A percentile compares a stretch with the other conserved stretches of the same genome.
Conservation (phyloP, 1,140 invertebrate genomes). For the Formica selysi region DNA sequence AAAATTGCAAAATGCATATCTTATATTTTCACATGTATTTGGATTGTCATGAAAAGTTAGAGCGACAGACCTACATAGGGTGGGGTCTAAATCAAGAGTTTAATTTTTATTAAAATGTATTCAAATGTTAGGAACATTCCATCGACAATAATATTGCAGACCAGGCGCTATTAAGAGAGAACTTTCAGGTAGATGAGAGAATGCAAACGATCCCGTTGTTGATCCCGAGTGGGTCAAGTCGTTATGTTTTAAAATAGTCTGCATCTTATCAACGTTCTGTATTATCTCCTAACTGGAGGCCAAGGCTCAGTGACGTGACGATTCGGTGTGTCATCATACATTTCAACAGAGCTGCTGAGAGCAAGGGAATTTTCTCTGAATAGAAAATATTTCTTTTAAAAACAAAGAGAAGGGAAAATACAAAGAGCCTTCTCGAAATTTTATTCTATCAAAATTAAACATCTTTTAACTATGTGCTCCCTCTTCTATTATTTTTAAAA, state of each 20-base stretch:
- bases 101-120: not conserved
- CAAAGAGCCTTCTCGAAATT: not conserved
- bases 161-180: not conserved
- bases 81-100: not conserved
- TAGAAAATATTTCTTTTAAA: not conserved
- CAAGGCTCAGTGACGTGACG: conserved; percentile 69
- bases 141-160: not conserved
- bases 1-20: not conserved
- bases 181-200: conserved; percentile 15
- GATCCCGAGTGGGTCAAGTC: conserved; percentile 68
- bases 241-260: conserved; percentile 70
- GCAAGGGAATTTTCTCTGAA: not conserved
- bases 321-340: conserved; percentile 21
- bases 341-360: conserved; percentile 32
- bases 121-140: not conserved
- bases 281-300: conserved; percentile 72
- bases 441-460: not conserved
- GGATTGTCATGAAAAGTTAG: not conserved
- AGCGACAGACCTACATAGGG: not conserved
- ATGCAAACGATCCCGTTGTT: conserved; percentile 32
- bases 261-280: conserved; percentile 62
- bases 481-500: not conserved
- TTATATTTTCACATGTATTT: not conserved
- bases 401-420: no score
- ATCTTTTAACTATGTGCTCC: not conserved